Base-by-base conservation (phyloP, 1,140 invertebrate genomes). In the Hypsibius dujardini region DNA sequence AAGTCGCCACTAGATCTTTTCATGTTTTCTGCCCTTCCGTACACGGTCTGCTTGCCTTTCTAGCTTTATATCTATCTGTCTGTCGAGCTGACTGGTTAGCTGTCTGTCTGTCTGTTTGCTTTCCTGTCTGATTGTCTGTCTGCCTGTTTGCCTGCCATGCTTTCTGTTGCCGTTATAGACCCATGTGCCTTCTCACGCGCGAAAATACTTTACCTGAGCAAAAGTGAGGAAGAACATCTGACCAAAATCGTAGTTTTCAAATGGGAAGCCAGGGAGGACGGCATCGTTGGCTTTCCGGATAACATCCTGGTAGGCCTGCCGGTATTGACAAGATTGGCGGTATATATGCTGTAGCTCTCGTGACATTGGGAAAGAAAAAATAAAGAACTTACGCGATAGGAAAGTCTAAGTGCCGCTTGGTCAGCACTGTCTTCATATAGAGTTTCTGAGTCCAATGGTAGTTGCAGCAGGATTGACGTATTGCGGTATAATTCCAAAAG, bases 201-300 rank as follows among this genome's bases (percentile, higher is more conserved):
- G n/a, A n/a, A 12, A 56, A 56, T 56, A 56, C 50, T n/a, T 7
- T 12, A 67, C 62, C 62, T 67, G 62, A 12, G 62, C 62, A 42
- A 67, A 12, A 7, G 12, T 15, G 3, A 67, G 45, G 62, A 67
- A 67, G 62, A 67, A 67, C 62, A 67, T 67, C 62, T 67, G 62
- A 45, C 3, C 7, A 45, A 67, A 67, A 42, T 45, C 42, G 62
- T 7, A 45, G 42, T 45, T 3, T 7, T 45, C 62, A 42, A 15
- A 67, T 12, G 42, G 62, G 12, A 67, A 15, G 3, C 62, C 62
- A 7, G 62, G 62, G 45, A 67, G 45, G 7, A 67, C 3, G 3
- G 12, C 12, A 42, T 67, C 62, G 42, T 67, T 12, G 62, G 62
- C 42, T 15, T 42, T 3, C 45, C 42, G 12, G 62, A 67, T 67